Evolutionary conservation across 2,797 vertebrate species (phyloP), one percentile per base, ranked within the genome.

Genomic region (Sternarchorhynchus goeldii): DNA sequence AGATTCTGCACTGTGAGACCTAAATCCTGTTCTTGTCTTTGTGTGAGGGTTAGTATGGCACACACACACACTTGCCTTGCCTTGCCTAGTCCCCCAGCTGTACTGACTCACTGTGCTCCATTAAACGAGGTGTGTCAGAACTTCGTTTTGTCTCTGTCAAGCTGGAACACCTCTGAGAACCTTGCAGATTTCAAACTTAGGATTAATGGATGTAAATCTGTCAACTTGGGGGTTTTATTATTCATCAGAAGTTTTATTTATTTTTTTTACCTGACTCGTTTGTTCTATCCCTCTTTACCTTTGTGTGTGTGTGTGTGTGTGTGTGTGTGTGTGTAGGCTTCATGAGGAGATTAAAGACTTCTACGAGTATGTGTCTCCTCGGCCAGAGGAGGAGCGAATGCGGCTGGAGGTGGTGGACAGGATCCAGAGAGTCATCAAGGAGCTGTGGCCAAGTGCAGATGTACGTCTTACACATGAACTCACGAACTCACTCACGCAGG

Each of bases 321-420:
- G 25, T 25, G 32, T 81, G 53, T 77, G 16, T 63, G 68, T 76
- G 0, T 81, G 4, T 84, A 99, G 97, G 83, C 93, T 99, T 75
- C 96, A 99, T 70, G 96, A 99, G 91, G 97, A 99, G 89, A 98
- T 99, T 85, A 95, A 90, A 81, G 97, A 99, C 88, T 99, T 99
- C 86, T 99, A 96, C 74, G 93, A 95, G 29, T 99, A 98, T 84
- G 97, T 99, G 92, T 99, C 96, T 83, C 96, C 97, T 1, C 92
- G 95, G 81, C 95, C 93, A 0, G 97, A 98, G 89, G 98, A 99
- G 80, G 94, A 96, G 85, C 95, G 92, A 81, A 99, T 99, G 97
- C 93, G 97, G 57, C 92, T 95, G 93, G 98, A 99, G 89, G 98
- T 99, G 83, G 96, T 99, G 81, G 95, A 92, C 87, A 93, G 98